Evolutionary conservation across 2,888 invertebrate species (phyloP), one percentile per base, ranked within the genome.

Genomic region (Smittia sp.): DNA sequence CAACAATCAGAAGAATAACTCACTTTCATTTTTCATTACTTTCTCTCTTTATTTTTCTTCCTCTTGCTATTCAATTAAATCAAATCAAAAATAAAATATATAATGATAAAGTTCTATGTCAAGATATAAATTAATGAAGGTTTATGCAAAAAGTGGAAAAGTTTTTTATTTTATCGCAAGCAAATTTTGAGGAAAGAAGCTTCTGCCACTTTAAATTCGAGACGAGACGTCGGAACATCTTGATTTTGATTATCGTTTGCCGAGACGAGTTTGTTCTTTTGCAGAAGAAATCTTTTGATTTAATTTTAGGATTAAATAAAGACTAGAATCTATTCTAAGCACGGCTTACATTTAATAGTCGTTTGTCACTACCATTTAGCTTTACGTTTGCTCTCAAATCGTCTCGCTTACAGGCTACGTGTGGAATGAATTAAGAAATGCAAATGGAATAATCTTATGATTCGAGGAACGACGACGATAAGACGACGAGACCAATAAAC

Each of bases 321-420:
- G 77, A 77, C 77, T 77, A 77, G 77, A 77, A 76, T 76, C 76
- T 77, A 77, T 76, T 76, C 76, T 76, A 76, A 76, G 76, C 76
- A 75, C 75, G 76, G 76, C 76, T 76, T 76, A 76, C 38, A 74
- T 74, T 63, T 72, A 74, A 74, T 74, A 74, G 65, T 74, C 62
- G 27, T 72, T 74, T 58, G 46, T 62, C 52, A 27, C 68, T 74
- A 74, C 73, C 74, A 32, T 74, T 15, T 46, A 69, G 22, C 70
- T 67, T 74, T 46, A 25, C 62, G 41, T 74, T 68, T 62, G 65
- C 74, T 22, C 58, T 68, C 54, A 58, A 58, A 18, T 74, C 41
- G 67, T 32, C 52, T 70, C 4, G 11, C 46, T 69, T 46, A 52
- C 52, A 11, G 7, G 13, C 38, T 22, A 66, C 3, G 32, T 18